These are phyloP conservation scores for Sander vitreus DNA, from an alignment of 2,113 vertebrate genomes.

Conservation along the genomic window DNA sequence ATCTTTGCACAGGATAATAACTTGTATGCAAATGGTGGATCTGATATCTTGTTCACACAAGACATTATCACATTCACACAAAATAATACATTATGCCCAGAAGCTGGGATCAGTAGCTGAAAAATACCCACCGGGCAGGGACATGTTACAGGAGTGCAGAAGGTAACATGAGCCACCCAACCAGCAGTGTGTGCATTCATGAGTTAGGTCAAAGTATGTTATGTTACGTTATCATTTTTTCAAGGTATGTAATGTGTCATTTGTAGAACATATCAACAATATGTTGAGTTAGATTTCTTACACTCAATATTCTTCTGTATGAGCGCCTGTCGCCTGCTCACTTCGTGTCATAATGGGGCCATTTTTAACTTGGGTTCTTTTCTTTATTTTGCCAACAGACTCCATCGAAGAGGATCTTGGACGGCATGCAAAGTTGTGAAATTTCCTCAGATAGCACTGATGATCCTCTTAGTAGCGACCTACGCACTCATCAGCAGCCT, in stretches of 20 bases:
- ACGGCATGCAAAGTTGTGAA: conserved; percentile 99
- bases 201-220: neutral
- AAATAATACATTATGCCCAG: too few relatives aligned
- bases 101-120: neutral
- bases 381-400: conserved; percentile 79
- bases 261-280: neutral
- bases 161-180: neutral
- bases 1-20: too few relatives aligned
- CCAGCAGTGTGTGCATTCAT: neutral
- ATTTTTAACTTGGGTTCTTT: conserved; percentile 1
- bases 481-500: conserved; percentile 94
- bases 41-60: too few relatives aligned
- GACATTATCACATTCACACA: too few relatives aligned
- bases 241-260: neutral
- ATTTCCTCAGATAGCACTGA: conserved; percentile 99
- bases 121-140: neutral
- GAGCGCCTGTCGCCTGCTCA: neutral
- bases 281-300: neutral
- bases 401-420: conserved; percentile 93
- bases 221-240: neutral
- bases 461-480: conserved; percentile 98
- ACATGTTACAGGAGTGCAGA: neutral
- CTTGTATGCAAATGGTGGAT: too few relatives aligned
- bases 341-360: neutral
- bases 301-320: neutral